These are phyloP conservation scores for Euborellia annulipes DNA, from an alignment of 1,140 invertebrate genomes.

Conservation along the genomic window DNA sequence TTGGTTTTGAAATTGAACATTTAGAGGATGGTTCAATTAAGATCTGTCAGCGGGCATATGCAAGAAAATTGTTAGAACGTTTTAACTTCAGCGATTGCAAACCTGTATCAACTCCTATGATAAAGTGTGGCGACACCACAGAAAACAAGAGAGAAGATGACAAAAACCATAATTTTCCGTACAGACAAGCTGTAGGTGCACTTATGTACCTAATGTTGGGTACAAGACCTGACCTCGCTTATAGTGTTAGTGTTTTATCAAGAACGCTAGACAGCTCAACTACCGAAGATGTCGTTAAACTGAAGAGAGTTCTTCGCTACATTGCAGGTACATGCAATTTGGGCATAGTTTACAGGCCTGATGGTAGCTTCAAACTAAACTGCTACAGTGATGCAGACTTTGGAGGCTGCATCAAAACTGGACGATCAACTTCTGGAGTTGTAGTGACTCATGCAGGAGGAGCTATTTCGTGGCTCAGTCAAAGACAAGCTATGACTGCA, in stretches of 20 bases:
- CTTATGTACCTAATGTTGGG: constrained; percentile 25
- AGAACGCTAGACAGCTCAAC: constrained; percentile 24
- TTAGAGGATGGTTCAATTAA: too few relatives aligned
- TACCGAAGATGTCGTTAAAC: constrained; percentile 17
- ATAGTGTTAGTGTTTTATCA: constrained; percentile 13
- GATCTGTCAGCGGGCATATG: constrained; percentile 10
- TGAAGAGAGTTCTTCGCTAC: constrained; percentile 24
- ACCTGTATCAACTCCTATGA: constrained; percentile 18
- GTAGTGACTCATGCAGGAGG: constrained; percentile 20
- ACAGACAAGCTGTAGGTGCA: constrained; percentile 24
- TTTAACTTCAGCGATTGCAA: constrained; percentile 22
- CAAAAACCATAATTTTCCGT: constrained; percentile 18
- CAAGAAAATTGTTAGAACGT: constrained; percentile 15
- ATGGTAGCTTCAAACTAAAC: too few relatives aligned
- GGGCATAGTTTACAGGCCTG: constrained; percentile 20
- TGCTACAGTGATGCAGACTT: constrained; percentile 25
- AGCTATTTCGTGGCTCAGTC: constrained; percentile 22
- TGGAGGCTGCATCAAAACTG: constrained; percentile 20
- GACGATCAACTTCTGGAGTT: constrained; percentile 21
- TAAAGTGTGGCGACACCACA: too few relatives aligned
- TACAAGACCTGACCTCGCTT: constrained; percentile 22
- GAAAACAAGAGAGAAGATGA: constrained; percentile 20
- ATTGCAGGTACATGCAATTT: constrained; percentile 19
- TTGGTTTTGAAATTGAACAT: too few relatives aligned
- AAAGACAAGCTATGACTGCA: constrained; percentile 21